These are phyloP conservation scores for Molanna angustata DNA, from an alignment of 2,888 invertebrate species.

Conservation along the genomic window DNA sequence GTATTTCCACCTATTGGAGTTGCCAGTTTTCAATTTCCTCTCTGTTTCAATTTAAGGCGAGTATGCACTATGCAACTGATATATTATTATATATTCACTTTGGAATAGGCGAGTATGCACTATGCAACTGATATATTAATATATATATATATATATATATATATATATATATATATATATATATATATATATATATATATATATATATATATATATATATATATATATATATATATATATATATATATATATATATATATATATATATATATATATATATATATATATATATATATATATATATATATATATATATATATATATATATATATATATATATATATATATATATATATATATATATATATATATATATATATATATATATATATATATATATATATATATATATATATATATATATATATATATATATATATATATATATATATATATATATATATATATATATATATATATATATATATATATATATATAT, in stretches of 20 bases:
- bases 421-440: background rate
- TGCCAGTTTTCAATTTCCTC: too few species aligned
- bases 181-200: background rate
- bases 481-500: background rate
- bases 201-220: slow-evolving; percentile 10
- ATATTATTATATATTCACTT: too few species aligned
- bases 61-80: too few species aligned
- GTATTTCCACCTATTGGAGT: too few species aligned
- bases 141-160: too few species aligned
- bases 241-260: background rate
- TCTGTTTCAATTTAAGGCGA: too few species aligned
- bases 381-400: background rate
- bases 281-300: background rate
- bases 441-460: background rate
- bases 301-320: background rate
- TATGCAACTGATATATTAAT: too few species aligned
- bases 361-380: background rate
- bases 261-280: background rate
- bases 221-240: background rate
- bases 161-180: background rate
- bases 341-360: background rate
- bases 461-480: background rate
- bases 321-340: background rate
- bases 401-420: background rate
- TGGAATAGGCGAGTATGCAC: too few species aligned